Conservation (phyloP, 2,113 vertebrate species). For the Heterotis niloticus region DNA sequence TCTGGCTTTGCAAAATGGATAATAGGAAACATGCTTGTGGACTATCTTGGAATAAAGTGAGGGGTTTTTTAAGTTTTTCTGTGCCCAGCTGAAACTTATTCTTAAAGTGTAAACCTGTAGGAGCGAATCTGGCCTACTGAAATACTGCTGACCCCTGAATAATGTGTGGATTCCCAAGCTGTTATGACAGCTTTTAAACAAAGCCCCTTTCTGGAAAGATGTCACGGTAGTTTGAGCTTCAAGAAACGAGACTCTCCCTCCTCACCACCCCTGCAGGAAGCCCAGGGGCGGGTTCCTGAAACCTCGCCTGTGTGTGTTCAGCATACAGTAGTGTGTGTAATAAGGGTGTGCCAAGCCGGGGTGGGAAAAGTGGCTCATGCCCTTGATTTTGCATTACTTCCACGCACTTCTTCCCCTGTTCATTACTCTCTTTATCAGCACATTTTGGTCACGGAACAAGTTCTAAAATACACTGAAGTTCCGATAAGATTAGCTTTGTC, state of each 20-base stretch:
- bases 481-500: background rate
- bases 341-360: background rate
- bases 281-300: background rate
- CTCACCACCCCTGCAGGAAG: background rate
- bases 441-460: background rate
- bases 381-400: background rate
- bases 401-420: background rate
- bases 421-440: background rate
- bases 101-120: slow-evolving; percentile 28
- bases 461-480: background rate
- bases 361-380: background rate
- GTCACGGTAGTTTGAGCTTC: slow-evolving; percentile 13
- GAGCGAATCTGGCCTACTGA: background rate
- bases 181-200: slow-evolving; percentile 44
- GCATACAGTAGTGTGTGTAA: background rate
- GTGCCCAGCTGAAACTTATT: slow-evolving; percentile 34
- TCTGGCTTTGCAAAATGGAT: background rate
- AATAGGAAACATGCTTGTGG: slow-evolving; percentile 1
- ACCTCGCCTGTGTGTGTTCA: background rate
- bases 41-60: background rate
- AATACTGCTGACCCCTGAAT: slow-evolving; percentile 20
- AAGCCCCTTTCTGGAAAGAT: slow-evolving; percentile 18
- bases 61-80: slow-evolving; percentile 26
- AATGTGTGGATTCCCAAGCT: slow-evolving; percentile 10
- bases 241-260: slow-evolving; percentile 4